phyloP scores from a whole-genome alignment of 2,888 invertebrate genomes.

The Chymomyza procnemis region DNA sequence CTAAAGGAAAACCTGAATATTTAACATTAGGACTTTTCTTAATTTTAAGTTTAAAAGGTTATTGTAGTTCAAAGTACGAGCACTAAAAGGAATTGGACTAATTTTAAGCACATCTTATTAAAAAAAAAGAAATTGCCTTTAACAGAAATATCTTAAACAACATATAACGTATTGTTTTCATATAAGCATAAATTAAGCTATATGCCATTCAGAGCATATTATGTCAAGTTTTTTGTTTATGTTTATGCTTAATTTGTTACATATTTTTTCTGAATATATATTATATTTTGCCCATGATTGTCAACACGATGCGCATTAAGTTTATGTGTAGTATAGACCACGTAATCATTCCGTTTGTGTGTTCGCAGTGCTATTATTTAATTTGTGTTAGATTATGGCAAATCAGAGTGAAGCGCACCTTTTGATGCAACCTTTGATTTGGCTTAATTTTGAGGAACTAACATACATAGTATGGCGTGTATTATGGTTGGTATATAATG shows the following conservation, averaged over 20 bases:
- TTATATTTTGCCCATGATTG: constrained; percentile 29
- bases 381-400: constrained; percentile 39
- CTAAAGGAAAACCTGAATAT: too few relatives aligned
- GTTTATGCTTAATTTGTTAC: not conserved
- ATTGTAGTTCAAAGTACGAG: too few relatives aligned
- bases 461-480: not conserved
- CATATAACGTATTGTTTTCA: not conserved
- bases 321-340: not conserved
- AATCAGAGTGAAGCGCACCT: constrained; percentile 3
- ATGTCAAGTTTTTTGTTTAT: not conserved
- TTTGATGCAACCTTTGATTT: not conserved
- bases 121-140: not conserved
- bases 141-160: not conserved
- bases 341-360: constrained; percentile 18
- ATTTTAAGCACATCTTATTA: too few relatives aligned
- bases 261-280: not conserved
- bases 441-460: not conserved
- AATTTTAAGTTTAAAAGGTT: too few relatives aligned
- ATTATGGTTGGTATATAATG: constrained; percentile 20
- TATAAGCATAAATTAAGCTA: not conserved
- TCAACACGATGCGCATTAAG: constrained; percentile 20
- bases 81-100: too few relatives aligned
- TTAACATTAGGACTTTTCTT: too few relatives aligned
- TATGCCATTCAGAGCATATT: not conserved
- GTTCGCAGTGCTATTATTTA: constrained; percentile 35